phyloP scores from a whole-genome alignment of 2,113 vertebrate species.

The Jacana jacana region DNA sequence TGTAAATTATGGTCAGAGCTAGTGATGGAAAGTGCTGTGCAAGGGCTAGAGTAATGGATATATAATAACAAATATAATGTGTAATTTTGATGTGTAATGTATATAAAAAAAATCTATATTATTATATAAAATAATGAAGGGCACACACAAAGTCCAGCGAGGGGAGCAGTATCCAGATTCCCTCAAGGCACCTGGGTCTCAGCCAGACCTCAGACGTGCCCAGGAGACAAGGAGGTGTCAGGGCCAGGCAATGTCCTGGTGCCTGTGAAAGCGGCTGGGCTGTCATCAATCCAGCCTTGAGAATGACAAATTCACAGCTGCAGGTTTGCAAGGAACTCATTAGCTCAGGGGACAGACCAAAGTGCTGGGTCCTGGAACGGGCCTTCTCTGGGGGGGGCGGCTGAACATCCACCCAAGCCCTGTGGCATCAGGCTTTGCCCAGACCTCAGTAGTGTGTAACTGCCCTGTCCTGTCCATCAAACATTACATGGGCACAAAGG shows the following conservation, averaged over 20 bases:
- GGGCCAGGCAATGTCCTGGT: neutral
- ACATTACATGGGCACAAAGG: neutral
- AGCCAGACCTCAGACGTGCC: neutral
- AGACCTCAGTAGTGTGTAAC: neutral
- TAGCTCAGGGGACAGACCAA: neutral
- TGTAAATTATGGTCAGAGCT: neutral
- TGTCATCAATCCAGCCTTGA: neutral
- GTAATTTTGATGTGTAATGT: neutral
- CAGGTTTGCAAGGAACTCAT: neutral
- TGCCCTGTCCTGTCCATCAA: rapidly evolving
- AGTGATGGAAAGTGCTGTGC: neutral
- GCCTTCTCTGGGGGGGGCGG: neutral
- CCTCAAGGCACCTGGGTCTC: neutral
- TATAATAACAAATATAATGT: neutral
- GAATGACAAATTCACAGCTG: neutral
- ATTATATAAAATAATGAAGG: neutral
- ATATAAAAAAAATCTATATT: neutral
- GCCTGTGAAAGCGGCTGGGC: neutral
- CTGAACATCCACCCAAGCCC: neutral
- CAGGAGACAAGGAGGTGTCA: rapidly evolving
- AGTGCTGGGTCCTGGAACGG: neutral
- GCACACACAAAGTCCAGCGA: neutral
- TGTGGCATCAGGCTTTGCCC: neutral
- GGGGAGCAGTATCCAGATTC: neutral
- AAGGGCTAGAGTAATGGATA: neutral